Conservation (phyloP, 2,113 vertebrate genomes). For the Centropus bengalensis region DNA sequence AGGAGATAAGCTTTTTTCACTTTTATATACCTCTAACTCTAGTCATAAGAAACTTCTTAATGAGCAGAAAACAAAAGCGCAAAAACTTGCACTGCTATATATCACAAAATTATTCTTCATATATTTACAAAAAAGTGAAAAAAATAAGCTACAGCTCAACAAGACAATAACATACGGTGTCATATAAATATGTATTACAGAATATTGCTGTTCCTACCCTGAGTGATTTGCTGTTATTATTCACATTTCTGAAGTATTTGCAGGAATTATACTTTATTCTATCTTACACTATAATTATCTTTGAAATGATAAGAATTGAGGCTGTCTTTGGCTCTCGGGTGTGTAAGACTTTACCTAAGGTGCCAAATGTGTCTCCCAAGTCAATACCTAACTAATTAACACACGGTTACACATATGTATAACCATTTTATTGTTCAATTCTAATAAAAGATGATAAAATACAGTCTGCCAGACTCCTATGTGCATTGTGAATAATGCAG, state of each 20-base stretch:
- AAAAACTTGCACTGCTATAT: neutral
- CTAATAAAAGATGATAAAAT: neutral
- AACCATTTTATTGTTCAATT: neutral
- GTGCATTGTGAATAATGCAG: neutral
- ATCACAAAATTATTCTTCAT: neutral
- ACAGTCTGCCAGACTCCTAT: neutral
- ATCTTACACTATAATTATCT: neutral
- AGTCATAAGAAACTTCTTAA: neutral
- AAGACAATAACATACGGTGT: neutral
- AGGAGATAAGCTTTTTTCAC: neutral
- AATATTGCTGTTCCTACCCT: neutral
- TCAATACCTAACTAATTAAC: neutral
- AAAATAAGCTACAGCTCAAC: neutral
- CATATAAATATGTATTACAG: neutral
- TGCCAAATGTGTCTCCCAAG: neutral
- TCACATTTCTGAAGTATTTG: neutral
- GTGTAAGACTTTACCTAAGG: neutral
- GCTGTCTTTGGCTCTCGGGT: neutral
- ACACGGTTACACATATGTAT: neutral
- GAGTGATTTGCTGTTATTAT: neutral
- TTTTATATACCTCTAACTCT: neutral
- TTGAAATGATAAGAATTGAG: neutral
- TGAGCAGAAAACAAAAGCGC: neutral
- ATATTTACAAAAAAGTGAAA: neutral
- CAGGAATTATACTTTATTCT: neutral